Conservation (phyloP, 2,888 invertebrate genomes). For the Himalopsyche kuldschensis region DNA sequence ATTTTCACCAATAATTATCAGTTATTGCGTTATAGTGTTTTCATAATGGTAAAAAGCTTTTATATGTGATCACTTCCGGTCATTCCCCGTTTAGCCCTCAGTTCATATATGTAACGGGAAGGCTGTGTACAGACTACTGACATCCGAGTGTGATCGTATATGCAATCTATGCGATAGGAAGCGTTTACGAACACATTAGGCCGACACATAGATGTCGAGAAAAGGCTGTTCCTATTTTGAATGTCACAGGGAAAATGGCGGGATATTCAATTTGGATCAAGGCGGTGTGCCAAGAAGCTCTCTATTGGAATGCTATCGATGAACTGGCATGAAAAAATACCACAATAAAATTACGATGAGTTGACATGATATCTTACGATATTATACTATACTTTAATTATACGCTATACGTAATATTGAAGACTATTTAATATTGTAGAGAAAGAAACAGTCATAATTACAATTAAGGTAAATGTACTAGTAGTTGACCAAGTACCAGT, state of each 20-base stretch:
- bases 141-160: neutral
- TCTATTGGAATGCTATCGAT: neutral
- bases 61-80: neutral
- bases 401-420: too few species aligned
- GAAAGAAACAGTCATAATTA: too few species aligned
- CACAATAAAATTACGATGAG: too few species aligned
- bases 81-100: neutral
- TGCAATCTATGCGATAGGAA: neutral
- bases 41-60: too few species aligned
- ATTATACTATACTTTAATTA: too few species aligned
- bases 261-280: neutral
- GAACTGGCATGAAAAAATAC: neutral
- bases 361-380: too few species aligned
- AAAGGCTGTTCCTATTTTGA: neutral
- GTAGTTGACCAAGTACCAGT: too few species aligned
- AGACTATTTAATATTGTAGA: too few species aligned
- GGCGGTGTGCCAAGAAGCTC: neutral
- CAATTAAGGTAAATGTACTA: too few species aligned
- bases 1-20: too few species aligned
- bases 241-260: neutral
- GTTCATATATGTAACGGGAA: neutral
- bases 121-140: neutral
- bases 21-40: too few species aligned
- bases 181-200: neutral
- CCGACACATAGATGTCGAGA: neutral